A percentile compares a stretch with the other conserved stretches of the same genome.
Evolutionary conservation across 2,113 vertebrate species (phyloP).

Genomic region (Gymnobelideus leadbeateri): DNA sequence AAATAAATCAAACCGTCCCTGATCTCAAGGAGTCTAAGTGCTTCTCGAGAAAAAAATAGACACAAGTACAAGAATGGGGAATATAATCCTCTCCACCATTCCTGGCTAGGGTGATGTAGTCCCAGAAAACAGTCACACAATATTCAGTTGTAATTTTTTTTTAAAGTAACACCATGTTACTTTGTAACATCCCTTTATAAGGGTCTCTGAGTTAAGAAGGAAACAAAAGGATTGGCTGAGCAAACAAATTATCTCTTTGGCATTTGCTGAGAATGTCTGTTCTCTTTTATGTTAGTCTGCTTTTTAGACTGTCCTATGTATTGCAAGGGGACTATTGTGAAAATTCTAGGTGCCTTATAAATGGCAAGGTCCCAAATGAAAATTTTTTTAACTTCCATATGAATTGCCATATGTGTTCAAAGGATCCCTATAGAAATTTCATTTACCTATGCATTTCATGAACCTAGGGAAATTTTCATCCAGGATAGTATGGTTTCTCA

Average conservation of each 20-base stretch:
- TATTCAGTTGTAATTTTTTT: neutral
- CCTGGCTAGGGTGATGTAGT: neutral
- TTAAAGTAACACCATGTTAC: neutral
- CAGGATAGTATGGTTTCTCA: neutral
- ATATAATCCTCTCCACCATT: neutral
- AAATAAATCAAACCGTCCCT: neutral
- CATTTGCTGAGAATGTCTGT: neutral
- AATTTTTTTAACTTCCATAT: neutral
- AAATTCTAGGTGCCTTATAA: neutral
- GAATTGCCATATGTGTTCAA: neutral
- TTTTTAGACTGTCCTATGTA: neutral
- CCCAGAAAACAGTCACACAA: neutral
- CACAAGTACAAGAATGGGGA: neutral
- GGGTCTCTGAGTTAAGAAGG: neutral
- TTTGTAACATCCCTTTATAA: neutral
- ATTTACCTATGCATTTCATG: neutral
- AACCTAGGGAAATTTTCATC: neutral
- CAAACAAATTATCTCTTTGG: neutral
- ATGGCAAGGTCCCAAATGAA: neutral
- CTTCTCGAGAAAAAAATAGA: neutral
- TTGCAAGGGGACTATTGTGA: neutral
- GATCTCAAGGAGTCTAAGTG: neutral
- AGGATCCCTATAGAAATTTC: neutral
- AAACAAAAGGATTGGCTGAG: neutral
- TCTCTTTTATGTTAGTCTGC: neutral